Base-by-base conservation (phyloP, 2,888 invertebrate species). In the Helobdella robusta region DNA sequence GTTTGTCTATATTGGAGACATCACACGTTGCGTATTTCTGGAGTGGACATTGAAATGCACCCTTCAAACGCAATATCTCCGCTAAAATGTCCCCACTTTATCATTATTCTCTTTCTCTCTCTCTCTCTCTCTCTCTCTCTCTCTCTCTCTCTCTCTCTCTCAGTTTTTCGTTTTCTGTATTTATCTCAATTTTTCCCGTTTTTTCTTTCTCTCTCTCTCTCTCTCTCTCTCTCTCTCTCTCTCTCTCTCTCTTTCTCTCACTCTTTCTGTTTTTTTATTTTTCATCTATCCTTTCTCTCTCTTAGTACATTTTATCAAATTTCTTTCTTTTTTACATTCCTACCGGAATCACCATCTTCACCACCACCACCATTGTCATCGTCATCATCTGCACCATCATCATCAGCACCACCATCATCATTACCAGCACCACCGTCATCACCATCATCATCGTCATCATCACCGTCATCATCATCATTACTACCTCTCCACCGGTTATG, bases 121-220 rank as follows among this genome's bases (percentile, higher is more conserved):
- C 32, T 61, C 61, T 44, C 4, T 61, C 61, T 61, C 5, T 44
- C 46, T 44, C 48, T 61, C 5, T 44, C 4, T 44, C 61, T 61
- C 5, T 44, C 46, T 44, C 61, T 61, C 61, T 44, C 4, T 44
- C 61, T 61, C 3, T 30, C 59, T 56, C 44, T 66, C 48, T 58
- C 20, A 28, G 58, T 64, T 23, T n/a, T 25, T 59, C 32, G 34
- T 46, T 32, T 56, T 44, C 62, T 40, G 36, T 34, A 28, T 59
- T 15, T 58, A 32, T 46, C n/a, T 64, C 54, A 46, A 56, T 40
- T 52, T 56, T 34, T 56, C 56, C 48, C 56, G 34, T 46, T 66
- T 54, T 64, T 3, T 34, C n/a, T 59, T 35, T n/a, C 4, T 34
- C 35, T 59, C 3, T 34, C 4, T 8, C 18, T 59, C 32, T n/a